Percentiles rank a stretch among this genome's conserved stretches.
These are phyloP conservation scores for Epirrhoe tristata DNA, from an alignment of 2,888 invertebrate species.

Conservation along the genomic window DNA sequence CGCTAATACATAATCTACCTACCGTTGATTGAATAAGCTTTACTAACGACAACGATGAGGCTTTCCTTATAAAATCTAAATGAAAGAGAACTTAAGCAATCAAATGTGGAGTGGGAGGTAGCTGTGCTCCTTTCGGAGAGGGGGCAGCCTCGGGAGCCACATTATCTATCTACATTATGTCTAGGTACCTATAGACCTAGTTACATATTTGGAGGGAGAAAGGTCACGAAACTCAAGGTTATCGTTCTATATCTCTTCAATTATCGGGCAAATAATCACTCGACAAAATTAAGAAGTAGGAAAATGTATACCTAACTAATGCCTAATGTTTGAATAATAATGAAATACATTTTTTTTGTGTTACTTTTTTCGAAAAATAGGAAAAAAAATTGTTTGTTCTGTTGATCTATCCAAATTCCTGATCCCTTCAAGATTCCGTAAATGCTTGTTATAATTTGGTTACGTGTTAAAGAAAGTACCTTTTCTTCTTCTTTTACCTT, in stretches of 20 bases:
- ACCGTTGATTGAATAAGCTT: slow-evolving; percentile 2
- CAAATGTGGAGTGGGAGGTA: slow-evolving; percentile 32
- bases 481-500: no score
- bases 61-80: slow-evolving; percentile 25
- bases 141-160: slow-evolving; percentile 25
- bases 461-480: no score
- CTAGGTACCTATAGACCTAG: slow-evolving; percentile 27
- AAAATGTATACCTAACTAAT: neutral
- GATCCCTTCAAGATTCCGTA: no score
- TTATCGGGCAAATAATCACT: slow-evolving; percentile 16
- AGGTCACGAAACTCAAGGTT: slow-evolving; percentile 33
- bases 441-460: no score
- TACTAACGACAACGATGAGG: slow-evolving; percentile 12
- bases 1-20: neutral
- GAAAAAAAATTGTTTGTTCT: no score
- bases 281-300: neutral
- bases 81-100: slow-evolving; percentile 32
- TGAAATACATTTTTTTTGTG: neutral
- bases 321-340: neutral
- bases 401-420: no score
- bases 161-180: slow-evolving; percentile 30
- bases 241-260: slow-evolving; percentile 31
- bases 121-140: slow-evolving; percentile 23
- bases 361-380: no score
- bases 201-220: slow-evolving; percentile 30